A percentile compares a stretch with the other conserved stretches of the same genome.
Evolutionary conservation across 2,888 invertebrate genomes (phyloP).

Genomic region (Thymelicus sylvestris): DNA sequence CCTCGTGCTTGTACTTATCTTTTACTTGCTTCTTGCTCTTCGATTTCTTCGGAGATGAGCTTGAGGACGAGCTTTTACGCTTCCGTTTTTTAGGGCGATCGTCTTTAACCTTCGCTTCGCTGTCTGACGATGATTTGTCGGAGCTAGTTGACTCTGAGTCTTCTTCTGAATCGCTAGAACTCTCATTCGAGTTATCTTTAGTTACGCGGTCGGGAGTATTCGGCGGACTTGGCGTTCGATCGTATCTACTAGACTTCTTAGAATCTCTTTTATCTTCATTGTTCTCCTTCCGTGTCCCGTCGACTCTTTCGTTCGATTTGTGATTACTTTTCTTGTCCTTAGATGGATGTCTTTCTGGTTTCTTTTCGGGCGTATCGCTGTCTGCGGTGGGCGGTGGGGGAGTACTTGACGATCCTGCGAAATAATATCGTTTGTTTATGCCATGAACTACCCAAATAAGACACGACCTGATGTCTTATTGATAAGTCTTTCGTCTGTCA

Average conservation of each 20-base stretch:
- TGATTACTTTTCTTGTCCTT: slow-evolving; percentile 67
- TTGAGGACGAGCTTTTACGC: slow-evolving; percentile 65
- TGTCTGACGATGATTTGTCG: slow-evolving; percentile 60
- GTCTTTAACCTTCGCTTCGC: slow-evolving; percentile 56
- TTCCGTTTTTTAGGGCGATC: slow-evolving; percentile 68
- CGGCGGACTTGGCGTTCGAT: slow-evolving; percentile 67
- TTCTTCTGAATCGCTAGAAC: slow-evolving; percentile 72
- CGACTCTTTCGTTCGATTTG: slow-evolving; percentile 64
- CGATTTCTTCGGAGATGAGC: slow-evolving; percentile 62
- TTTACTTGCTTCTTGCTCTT: slow-evolving; percentile 58
- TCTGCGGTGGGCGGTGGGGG: slow-evolving; percentile 72
- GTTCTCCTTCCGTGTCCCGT: slow-evolving; percentile 64
- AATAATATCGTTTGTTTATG: neutral
- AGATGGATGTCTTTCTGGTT: slow-evolving; percentile 61
- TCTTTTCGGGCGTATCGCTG: slow-evolving; percentile 69
- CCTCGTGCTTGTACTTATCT: slow-evolving; percentile 60
- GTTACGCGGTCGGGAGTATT: slow-evolving; percentile 57
- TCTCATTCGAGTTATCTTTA: slow-evolving; percentile 68
- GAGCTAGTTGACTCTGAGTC: slow-evolving; percentile 61
- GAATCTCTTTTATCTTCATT: slow-evolving; percentile 60
- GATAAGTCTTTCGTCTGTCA: too few relatives aligned
- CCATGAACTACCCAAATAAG: too few relatives aligned
- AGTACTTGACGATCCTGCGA: slow-evolving; percentile 68
- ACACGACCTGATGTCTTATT: too few relatives aligned
- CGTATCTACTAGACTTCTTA: slow-evolving; percentile 61